Base-by-base conservation (phyloP, 2,113 vertebrate species). In the Xiphophorus couchianus region DNA sequence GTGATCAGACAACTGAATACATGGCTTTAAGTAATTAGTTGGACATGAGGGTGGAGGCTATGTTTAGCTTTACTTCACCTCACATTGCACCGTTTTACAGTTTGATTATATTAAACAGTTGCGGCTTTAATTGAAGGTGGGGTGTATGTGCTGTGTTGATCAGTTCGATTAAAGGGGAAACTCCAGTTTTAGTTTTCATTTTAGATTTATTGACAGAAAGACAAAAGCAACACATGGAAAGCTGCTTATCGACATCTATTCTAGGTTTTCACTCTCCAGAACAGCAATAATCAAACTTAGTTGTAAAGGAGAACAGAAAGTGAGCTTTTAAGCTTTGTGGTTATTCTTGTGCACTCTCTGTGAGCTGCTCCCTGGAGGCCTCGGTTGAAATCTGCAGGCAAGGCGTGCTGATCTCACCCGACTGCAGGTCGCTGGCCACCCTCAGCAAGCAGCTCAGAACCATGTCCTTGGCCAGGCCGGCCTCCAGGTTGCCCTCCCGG, bases 391-490 rank as follows among this genome's bases (percentile, higher is more conserved):
- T 97, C 84, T 97, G 97, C 71, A 99, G 94, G 69, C 96, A 90
- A 3, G 97, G 98, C 0, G 98, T 98, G 82, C 97, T 99, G 81
- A 99, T 96, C 93, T 97, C 96, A 63, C 95, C 96, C 3, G 97
- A 97, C 51, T 95, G 93, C 73, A 94, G 95, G 80, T 89, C 95
- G 28, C 96, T 96, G 65, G 96, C 95, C 71, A 97, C 94, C 67
- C 95, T 95, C 74, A 97, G 68, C 30, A 99, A 90, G 80, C 95
- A 96, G 90, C 94, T 96, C 68, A 99, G 95, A 66, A 99, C 96
- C 92, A 98, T 97, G 91, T 98, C 98, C 76, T 97, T 99, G 83
- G 97, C 97, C 88, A 95, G 92, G 17, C 93, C 90, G 0, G 96
- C 94, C 85, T 98, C 97, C 89, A 99, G 90, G 44, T 98, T 97